phyloP scores from a whole-genome alignment of 1,140 invertebrate species.

The Microplitis demolitor region DNA sequence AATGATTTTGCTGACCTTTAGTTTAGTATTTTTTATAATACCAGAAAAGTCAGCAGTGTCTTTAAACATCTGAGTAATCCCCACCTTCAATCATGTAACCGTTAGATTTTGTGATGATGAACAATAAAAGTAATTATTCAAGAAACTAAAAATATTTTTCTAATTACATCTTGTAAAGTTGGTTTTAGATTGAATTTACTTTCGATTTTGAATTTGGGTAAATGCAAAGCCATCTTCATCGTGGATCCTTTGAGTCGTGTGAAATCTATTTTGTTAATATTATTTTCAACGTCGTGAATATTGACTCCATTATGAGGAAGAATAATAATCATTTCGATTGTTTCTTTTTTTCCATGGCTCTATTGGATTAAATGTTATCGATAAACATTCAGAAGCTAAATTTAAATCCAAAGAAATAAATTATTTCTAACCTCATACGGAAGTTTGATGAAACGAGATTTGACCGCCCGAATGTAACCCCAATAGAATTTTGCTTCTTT shows the following conservation, averaged over 20 bases:
- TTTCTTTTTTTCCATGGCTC: too few species aligned
- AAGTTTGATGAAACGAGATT: conserved; percentile 56
- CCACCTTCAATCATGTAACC: conserved; percentile 50
- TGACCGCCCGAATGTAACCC: conserved; percentile 54
- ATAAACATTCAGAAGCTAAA: too few species aligned
- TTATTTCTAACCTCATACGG: background rate
- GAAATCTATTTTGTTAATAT: conserved; percentile 53
- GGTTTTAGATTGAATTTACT: conserved; percentile 63
- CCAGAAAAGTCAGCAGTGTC: conserved; percentile 62
- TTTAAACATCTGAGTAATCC: conserved; percentile 61
- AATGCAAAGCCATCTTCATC: conserved; percentile 53
- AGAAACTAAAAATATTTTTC: background rate
- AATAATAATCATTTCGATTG: conserved; percentile 57
- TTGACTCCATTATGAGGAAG: conserved; percentile 61
- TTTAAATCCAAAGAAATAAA: too few species aligned
- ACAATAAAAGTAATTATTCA: background rate
- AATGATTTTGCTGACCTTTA: conserved; percentile 61
- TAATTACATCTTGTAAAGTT: conserved; percentile 17
- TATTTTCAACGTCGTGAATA: conserved; percentile 52
- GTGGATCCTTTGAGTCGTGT: conserved; percentile 48
- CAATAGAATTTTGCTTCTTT: conserved; percentile 39
- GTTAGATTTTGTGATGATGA: background rate
- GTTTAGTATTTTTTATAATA: conserved; percentile 46
- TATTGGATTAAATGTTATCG: too few species aligned
- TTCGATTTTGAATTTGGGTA: conserved; percentile 77